These are phyloP conservation scores for Phaetusa simplex DNA, from an alignment of 2,113 vertebrate species.

Conservation along the genomic window DNA sequence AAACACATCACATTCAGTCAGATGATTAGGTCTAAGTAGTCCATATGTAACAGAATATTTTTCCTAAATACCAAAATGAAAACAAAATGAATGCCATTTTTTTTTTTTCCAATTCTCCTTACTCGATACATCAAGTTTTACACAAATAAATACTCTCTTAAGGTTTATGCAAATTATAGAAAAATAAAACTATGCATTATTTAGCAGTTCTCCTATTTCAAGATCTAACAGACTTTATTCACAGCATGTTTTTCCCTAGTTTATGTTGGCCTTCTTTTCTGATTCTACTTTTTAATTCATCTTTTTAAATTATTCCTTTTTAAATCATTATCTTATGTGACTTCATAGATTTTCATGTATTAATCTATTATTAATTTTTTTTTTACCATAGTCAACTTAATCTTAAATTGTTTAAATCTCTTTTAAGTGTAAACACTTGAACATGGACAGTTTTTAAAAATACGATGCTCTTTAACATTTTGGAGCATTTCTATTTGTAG, in stretches of 20 bases:
- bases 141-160: slow-evolving; percentile 90
- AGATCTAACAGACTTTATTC: slow-evolving; percentile 90
- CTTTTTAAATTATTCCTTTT: slow-evolving; percentile 90
- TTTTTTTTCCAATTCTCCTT: slow-evolving; percentile 74
- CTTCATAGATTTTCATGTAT: slow-evolving; percentile 83
- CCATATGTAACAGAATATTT: slow-evolving; percentile 99
- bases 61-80: slow-evolving; percentile 90
- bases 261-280: slow-evolving; percentile 87
- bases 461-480: slow-evolving; percentile 70
- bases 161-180: slow-evolving; percentile 88
- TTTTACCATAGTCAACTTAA: slow-evolving; percentile 78
- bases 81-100: slow-evolving; percentile 87
- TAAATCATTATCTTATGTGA: slow-evolving; percentile 86
- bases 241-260: slow-evolving; percentile 89
- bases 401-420: slow-evolving; percentile 83
- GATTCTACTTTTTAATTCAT: slow-evolving; percentile 86
- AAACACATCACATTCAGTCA: slow-evolving; percentile 97
- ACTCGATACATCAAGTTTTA: slow-evolving; percentile 85
- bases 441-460: slow-evolving; percentile 68
- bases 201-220: slow-evolving; percentile 88
- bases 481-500: slow-evolving; percentile 70
- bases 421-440: slow-evolving; percentile 80
- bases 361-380: slow-evolving; percentile 86
- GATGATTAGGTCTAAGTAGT: slow-evolving; percentile 99
- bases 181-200: slow-evolving; percentile 91